Evolutionary conservation across 1,140 invertebrate species (phyloP), one percentile per base, ranked within the genome.

Genomic region (Lepidurus packardi): DNA sequence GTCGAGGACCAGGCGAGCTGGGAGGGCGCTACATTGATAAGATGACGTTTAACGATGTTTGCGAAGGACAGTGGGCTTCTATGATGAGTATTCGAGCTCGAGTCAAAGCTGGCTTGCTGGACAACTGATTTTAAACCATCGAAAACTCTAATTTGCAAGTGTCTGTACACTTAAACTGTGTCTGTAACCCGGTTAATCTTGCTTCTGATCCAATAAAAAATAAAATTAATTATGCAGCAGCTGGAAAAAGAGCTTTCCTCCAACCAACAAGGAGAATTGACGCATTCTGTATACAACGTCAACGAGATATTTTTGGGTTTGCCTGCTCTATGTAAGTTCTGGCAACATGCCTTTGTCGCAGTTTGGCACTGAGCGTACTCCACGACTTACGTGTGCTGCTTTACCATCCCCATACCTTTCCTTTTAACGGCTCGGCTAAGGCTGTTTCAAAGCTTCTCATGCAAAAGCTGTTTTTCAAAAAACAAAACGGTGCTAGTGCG

Each of bases 21-120:
- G 90, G 90, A 45, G 92, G 92, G 0, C 88, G 89, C 78, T 86
- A 88, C 7, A 83, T 94, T 43, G 88, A 90, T 79, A 89, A 89
- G 45, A 86, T 94, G 82, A 90, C 90, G n/a, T 94, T 93, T 80
- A 90, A 92, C 73, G 91, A 92, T 81, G 87, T 94, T 10, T 95
- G 93, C 81, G 88, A 92, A 11, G 92, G 92, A 0, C 92, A 94
- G 80, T 94, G 92, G 92, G 92, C 92, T 13, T 93, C 92, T 80
- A 93, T 93, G 92, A 88, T 90, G 6, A 65, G 53, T 21, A 65
- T 65, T 11, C 53, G 53, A n/a, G 53, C 53, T 65, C 53, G 53
- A 9, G 53, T 65, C 53, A 65, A 65, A 65, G 13, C 53, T 1
- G 53, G 53, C 8, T 65, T n/a, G 13, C 13, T 13, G 6, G 53